phyloP scores from a whole-genome alignment of 1,140 invertebrate species.

The Nylanderia fulva region DNA sequence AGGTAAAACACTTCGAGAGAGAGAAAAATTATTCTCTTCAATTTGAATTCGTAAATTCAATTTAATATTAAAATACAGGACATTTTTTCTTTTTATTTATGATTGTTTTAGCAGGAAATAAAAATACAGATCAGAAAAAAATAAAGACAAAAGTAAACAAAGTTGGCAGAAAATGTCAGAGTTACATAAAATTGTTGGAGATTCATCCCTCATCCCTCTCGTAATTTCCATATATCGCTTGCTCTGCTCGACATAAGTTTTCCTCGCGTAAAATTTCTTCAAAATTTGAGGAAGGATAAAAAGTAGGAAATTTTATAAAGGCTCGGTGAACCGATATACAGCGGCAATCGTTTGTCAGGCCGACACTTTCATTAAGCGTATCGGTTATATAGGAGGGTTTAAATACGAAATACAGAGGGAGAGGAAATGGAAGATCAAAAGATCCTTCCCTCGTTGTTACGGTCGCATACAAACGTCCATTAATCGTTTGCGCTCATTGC shows the following conservation, averaged over 20 bases:
- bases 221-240: neutral
- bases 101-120: too few species aligned
- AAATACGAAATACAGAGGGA: conserved; percentile 55
- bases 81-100: neutral
- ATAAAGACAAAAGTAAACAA: neutral
- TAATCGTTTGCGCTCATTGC: conserved; percentile 53
- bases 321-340: neutral
- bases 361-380: conserved; percentile 48
- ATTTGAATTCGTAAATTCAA: conserved; percentile 1
- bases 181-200: neutral
- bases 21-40: too few species aligned
- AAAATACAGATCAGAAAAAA: too few species aligned
- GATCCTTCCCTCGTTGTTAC: conserved; percentile 62
- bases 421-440: conserved; percentile 72
- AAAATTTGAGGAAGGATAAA: neutral
- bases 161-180: neutral
- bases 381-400: conserved; percentile 40
- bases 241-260: too few species aligned
- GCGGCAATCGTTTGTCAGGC: conserved; percentile 40
- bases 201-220: neutral
- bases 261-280: neutral
- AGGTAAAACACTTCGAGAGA: neutral
- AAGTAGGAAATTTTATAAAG: conserved; percentile 21
- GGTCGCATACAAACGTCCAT: conserved; percentile 68
- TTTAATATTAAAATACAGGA: neutral